Percentiles rank a stretch among this genome's conserved stretches.
phyloP scores from a whole-genome alignment of 1,140 invertebrate species.

The Oryctes rhinoceros region DNA sequence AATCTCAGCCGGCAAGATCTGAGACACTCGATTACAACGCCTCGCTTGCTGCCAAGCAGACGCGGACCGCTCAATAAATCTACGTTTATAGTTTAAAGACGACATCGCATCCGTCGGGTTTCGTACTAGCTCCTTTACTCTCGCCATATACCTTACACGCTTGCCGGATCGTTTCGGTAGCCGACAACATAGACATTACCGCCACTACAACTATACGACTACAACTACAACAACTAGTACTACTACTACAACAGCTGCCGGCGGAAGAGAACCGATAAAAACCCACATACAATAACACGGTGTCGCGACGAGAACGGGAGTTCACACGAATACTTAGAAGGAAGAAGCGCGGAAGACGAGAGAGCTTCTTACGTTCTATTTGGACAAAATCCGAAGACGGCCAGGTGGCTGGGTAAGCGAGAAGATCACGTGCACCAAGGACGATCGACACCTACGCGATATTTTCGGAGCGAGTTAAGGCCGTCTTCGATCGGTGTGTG shows the following conservation, averaged over 20 bases:
- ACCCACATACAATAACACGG: neutral
- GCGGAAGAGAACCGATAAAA: neutral
- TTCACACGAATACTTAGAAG: slow-evolving; percentile 6
- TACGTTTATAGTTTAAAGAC: neutral
- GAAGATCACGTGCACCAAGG: neutral
- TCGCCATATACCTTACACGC: too few relatives aligned
- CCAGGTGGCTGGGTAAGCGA: slow-evolving; percentile 3
- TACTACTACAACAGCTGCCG: neutral
- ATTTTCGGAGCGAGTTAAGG: neutral
- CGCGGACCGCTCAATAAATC: neutral
- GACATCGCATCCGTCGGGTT: neutral
- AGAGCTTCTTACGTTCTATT: neutral
- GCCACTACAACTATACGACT: neutral
- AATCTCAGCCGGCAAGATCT: neutral
- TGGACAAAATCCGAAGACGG: slow-evolving; percentile 21
- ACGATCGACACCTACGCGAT: neutral
- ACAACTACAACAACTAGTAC: neutral
- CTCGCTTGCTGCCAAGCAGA: neutral
- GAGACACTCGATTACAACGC: neutral
- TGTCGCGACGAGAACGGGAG: neutral
- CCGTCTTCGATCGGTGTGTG: neutral
- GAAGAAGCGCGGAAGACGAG: neutral
- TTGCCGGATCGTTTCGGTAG: neutral
- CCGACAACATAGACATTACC: neutral
- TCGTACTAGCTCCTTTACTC: too few relatives aligned